phyloP scores from a whole-genome alignment of 1,140 invertebrate species.

The Aradophagus sp. region DNA sequence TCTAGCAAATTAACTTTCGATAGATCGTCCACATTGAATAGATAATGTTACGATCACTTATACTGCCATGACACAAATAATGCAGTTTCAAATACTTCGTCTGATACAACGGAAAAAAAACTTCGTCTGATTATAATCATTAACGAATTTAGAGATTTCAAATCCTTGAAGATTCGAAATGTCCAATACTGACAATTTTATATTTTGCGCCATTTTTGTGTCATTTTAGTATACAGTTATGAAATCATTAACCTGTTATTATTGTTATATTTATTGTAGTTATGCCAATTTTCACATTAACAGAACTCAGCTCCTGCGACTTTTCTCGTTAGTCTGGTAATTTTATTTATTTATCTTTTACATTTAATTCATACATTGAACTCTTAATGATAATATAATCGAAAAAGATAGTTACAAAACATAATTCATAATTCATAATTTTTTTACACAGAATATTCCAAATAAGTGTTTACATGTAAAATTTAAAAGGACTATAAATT shows the following conservation, averaged over 20 bases:
- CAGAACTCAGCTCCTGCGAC: background rate
- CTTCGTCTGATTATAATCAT: too few species aligned
- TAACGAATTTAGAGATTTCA: too few species aligned
- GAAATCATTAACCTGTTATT: constrained; percentile 42
- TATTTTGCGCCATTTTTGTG: constrained; percentile 38
- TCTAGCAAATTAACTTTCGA: constrained; percentile 60
- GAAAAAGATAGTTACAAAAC: too few species aligned
- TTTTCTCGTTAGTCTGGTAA: too few species aligned
- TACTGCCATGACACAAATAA: constrained; percentile 54
- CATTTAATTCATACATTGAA: too few species aligned
- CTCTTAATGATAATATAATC: too few species aligned
- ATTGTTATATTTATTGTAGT: constrained; percentile 55
- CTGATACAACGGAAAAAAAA: too few species aligned
- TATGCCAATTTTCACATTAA: constrained; percentile 13
- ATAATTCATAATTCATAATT: background rate
- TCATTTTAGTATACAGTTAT: constrained; percentile 46
- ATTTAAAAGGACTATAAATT: too few species aligned
- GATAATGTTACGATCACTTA: constrained; percentile 47
- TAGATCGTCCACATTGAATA: constrained; percentile 55
- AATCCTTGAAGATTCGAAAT: background rate
- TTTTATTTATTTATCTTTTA: too few species aligned
- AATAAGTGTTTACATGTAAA: too few species aligned
- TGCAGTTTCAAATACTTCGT: constrained; percentile 16
- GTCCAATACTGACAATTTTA: background rate
- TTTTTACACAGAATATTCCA: constrained; percentile 1